phyloP scores from a whole-genome alignment of 1,140 invertebrate genomes.

The Pantala flavescens region DNA sequence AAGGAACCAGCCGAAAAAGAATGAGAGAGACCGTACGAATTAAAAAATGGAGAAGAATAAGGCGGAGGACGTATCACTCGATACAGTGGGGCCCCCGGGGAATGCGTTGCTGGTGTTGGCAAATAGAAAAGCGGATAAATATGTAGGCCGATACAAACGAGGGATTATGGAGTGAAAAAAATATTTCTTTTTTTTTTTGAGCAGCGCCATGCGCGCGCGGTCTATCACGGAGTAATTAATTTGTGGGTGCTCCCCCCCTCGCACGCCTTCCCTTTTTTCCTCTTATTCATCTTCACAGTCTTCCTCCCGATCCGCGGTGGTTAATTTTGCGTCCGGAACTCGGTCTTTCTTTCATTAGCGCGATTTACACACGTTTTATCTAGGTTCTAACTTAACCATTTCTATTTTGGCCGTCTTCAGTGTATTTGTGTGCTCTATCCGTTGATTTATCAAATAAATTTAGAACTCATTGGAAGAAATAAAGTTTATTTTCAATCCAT shows the following conservation, averaged over 20 bases:
- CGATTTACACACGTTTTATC: no score
- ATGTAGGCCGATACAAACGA: constrained; percentile 1
- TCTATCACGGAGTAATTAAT: constrained; percentile 10
- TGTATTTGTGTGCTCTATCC: no score
- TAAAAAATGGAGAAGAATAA: background rate
- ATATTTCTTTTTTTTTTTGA: no score
- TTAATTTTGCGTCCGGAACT: no score
- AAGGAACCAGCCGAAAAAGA: background rate
- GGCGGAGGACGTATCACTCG: background rate
- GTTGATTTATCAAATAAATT: no score
- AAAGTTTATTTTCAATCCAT: no score
- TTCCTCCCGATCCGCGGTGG: no score
- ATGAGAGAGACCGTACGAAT: background rate
- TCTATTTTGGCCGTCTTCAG: no score
- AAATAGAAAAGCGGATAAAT: constrained; percentile 8
- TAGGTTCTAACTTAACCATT: no score
- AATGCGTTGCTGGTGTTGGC: background rate
- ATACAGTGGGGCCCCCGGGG: background rate
- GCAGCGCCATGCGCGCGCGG: background rate
- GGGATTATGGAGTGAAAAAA: background rate
- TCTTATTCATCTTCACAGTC: no score
- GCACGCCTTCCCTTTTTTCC: background rate
- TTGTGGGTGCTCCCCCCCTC: background rate
- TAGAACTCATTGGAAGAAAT: no score
- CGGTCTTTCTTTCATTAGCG: no score